Evolutionary conservation across 2,888 invertebrate genomes (phyloP), one percentile per base, ranked within the genome.

Genomic region (Auanema freiburgensis): DNA sequence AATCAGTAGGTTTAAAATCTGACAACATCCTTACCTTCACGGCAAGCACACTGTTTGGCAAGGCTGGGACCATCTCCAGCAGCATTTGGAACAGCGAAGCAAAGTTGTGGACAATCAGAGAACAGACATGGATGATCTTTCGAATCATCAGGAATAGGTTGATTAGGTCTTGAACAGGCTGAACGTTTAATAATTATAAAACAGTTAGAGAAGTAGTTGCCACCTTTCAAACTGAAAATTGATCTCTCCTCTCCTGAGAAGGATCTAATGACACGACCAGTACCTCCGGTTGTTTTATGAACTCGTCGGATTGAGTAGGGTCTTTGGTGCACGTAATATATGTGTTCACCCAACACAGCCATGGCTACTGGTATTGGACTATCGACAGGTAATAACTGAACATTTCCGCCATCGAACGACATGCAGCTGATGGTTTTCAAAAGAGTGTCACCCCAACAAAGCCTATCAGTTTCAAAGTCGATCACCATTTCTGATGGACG

Each of bases 291-390:
- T 50, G 90, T 86, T 84, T 96, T 96, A 63, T 73, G 72, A 70
- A 96, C 86, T 23, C 92, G 88, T 12, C 95, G 90, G 59, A 97
- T 94, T 0, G 95, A 93, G 84, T 96, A 95, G 53, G 95, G 85
- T 54, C 96, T 88, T 93, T 97, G 97, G 84, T 98, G 96, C 0
- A 96, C 94, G 53, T 95, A 93, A 85, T 94, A 98, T 89, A 97
- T 91, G 87, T 91, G 92, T 24, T 93, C 91, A 41, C 78, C 79
- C 67, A 82, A 72, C 21, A 82, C 77, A 1, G 81, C 63, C 14
- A 82, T 44, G 11, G 82, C 80, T 12, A 81, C 77, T 14, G 82
- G 82, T 41, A 82, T 81, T 18, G 82, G 80, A 14, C 59, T 68
- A 14, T 80, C 80, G 8, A 72, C 69, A 4, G 73, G 72, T 14